Evolutionary conservation across 2,888 invertebrate genomes (phyloP), one percentile per base, ranked within the genome.

Genomic region (Hybos culiciformis): DNA sequence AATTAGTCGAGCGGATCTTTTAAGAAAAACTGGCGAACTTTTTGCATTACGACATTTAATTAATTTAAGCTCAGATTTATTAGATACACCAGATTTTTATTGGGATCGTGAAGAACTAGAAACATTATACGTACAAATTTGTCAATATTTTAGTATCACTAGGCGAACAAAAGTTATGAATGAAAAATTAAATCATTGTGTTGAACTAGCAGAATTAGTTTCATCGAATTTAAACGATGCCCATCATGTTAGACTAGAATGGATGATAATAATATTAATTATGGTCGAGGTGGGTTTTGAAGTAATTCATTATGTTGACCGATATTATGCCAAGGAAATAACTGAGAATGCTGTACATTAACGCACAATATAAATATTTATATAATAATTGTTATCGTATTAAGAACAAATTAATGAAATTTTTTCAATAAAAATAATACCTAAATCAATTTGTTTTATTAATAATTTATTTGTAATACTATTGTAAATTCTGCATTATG

Each of bases 51-150:
- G 92, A 5, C 93, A 94, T 66, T 74, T 82, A 17, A 80, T 97
- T 42, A 97, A 92, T 66, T 72, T 97, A 50, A 88, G 91, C 53
- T 94, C 94, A 0, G 94, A 96, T 64, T 70, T 96, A 34, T 69
- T 96, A 50, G 94, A 94, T 63, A 90, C 90, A 0, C 94, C 96
- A 0, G 97, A 97, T 68, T 93, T 94, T 68, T 97, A 97, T 67
- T 97, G 97, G 97, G 96, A 97, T 57, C 77, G 91, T 42, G 91
- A 93, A 54, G 75, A 84, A 42, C 69, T 96, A 23, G 96, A 96
- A 68, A 69, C 68, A 1, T 70, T 96, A 6, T 97, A 93, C 66
- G 74, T 80, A 45, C 78, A 81, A 57, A 83, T 84, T 0, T 83
- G 82, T 48, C 74, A 76, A 3, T 88, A 94, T 67, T 86, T 94